Conservation (phyloP, 2,797 vertebrate species). For the Xiphophorus birchmanni region DNA sequence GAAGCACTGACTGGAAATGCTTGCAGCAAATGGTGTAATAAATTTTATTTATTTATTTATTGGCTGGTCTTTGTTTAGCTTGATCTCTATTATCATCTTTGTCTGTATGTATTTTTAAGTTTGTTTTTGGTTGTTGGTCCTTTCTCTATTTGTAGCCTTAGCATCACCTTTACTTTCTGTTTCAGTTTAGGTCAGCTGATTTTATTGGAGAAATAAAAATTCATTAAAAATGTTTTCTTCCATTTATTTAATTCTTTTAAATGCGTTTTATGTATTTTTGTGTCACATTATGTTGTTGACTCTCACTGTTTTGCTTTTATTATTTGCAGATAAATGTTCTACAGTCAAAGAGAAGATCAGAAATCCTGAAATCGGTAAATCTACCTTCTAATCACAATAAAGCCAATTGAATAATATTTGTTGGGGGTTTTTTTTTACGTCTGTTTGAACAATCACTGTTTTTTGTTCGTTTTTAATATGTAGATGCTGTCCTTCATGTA, state of each 20-base stretch:
- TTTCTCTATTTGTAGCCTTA: neutral
- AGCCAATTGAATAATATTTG: neutral
- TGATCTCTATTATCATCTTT: neutral
- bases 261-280: neutral
- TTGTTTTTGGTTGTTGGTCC: neutral
- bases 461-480: constrained; percentile 7
- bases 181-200: neutral
- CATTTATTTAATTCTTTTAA: neutral
- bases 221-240: neutral
- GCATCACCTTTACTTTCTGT: neutral
- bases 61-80: constrained; percentile 21
- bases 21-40: neutral
- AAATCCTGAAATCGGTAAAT: constrained; percentile 97
- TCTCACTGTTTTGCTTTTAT: neutral
- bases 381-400: neutral
- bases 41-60: neutral
- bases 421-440: neutral
- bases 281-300: neutral
- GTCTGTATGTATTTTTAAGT: neutral
- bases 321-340: constrained; percentile 92
- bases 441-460: neutral
- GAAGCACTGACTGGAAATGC: neutral
- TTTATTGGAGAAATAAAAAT: neutral
- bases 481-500: constrained; percentile 99
- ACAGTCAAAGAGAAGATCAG: constrained; percentile 96